A percentile compares a stretch with the other conserved stretches of the same genome.
These are phyloP conservation scores for Lottia gigantea DNA, from an alignment of 2,888 invertebrate genomes.

Conservation along the genomic window DNA sequence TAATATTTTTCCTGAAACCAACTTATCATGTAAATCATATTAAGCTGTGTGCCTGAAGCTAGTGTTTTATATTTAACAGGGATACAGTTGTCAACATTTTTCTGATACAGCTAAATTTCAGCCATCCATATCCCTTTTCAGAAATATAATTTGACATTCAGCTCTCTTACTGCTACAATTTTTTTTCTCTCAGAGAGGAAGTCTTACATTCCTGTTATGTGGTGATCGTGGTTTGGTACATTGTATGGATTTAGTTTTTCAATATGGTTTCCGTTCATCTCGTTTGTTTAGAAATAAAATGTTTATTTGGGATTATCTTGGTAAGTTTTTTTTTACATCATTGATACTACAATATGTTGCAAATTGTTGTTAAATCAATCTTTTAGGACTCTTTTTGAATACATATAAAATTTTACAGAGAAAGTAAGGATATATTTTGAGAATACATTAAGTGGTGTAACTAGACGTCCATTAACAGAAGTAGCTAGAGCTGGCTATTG, in stretches of 20 bases:
- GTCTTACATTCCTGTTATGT: constrained; percentile 89
- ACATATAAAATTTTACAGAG: constrained; percentile 75
- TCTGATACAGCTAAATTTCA: too few relatives aligned
- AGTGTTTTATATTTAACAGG: too few relatives aligned
- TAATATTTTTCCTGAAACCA: not conserved
- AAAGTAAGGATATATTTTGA: constrained; percentile 69
- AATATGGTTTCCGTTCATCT: constrained; percentile 93
- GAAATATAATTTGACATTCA: too few relatives aligned
- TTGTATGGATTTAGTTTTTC: constrained; percentile 92
- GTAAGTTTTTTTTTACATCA: too few relatives aligned
- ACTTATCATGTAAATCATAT: too few relatives aligned
- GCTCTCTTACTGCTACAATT: too few relatives aligned
- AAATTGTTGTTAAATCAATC: too few relatives aligned
- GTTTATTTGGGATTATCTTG: constrained; percentile 98
- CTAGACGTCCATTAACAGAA: constrained; percentile 55
- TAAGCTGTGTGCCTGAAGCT: too few relatives aligned
- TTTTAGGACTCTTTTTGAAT: too few relatives aligned
- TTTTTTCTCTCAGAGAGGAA: constrained; percentile 63
- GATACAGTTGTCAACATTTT: too few relatives aligned
- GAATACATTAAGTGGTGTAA: constrained; percentile 62
- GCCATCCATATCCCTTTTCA: too few relatives aligned
- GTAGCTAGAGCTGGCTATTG: constrained; percentile 79
- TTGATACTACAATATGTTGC: too few relatives aligned
- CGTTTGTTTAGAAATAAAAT: constrained; percentile 89
- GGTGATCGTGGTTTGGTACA: constrained; percentile 95